These are phyloP conservation scores for Flabesymbios commensalis DNA, from an alignment of 2,888 invertebrate species.

Conservation along the genomic window DNA sequence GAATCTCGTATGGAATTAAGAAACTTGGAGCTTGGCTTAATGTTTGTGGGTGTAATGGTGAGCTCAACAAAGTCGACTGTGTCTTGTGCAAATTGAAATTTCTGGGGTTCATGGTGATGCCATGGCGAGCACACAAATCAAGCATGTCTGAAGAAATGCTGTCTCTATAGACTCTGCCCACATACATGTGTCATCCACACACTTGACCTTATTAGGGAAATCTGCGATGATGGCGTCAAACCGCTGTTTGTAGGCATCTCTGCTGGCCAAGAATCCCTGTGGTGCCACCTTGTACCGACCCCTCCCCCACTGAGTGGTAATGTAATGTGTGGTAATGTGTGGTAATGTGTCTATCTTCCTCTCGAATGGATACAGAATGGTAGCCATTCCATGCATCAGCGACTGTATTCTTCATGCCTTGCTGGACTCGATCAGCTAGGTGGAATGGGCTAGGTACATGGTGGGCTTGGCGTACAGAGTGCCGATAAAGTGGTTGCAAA, in stretches of 20 bases:
- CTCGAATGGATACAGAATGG: neutral
- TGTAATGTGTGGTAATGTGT: too few relatives aligned
- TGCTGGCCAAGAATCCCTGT: neutral
- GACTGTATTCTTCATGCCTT: neutral
- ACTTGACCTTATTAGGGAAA: neutral
- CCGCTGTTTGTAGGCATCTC: too few relatives aligned
- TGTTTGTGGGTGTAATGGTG: neutral
- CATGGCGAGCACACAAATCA: too few relatives aligned
- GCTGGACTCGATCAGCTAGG: neutral
- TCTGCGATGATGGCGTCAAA: neutral
- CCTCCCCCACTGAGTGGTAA: neutral
- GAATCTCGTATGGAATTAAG: neutral
- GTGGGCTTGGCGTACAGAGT: neutral
- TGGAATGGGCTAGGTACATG: neutral
- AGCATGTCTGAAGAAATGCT: too few relatives aligned
- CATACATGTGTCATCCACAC: neutral
- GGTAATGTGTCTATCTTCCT: too few relatives aligned
- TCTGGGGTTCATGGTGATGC: too few relatives aligned
- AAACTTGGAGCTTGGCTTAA: neutral
- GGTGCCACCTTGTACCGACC: neutral
- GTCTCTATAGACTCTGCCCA: neutral
- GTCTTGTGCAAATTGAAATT: too few relatives aligned
- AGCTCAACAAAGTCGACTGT: neutral
- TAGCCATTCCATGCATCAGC: neutral
- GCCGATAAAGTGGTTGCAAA: neutral